These are phyloP conservation scores for Capitella teleta DNA, from an alignment of 1,140 invertebrate genomes.

Conservation along the genomic window DNA sequence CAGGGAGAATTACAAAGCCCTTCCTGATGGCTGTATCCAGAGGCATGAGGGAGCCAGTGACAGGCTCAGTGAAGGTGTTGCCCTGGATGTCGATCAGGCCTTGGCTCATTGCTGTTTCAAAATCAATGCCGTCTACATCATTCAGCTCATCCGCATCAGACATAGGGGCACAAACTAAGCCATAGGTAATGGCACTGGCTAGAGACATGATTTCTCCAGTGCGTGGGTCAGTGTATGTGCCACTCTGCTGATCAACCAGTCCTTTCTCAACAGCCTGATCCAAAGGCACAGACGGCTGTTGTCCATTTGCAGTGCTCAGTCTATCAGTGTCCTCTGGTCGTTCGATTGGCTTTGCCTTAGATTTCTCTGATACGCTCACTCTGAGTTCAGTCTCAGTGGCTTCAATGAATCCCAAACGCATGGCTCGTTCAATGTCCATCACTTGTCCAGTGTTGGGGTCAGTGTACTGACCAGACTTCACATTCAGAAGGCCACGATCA, in stretches of 20 bases:
- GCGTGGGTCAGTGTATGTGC: slow-evolving; percentile 65
- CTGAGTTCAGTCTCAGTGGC: neutral
- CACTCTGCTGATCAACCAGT: slow-evolving; percentile 69
- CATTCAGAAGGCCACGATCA: slow-evolving; percentile 69
- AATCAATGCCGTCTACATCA: slow-evolving; percentile 10
- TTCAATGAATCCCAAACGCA: slow-evolving; percentile 60
- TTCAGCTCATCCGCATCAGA: neutral
- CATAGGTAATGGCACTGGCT: slow-evolving; percentile 14
- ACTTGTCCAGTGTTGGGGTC: slow-evolving; percentile 63
- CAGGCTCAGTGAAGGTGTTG: slow-evolving; percentile 67
- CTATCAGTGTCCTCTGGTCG: too few species aligned
- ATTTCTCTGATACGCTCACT: neutral
- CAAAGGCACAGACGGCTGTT: slow-evolving; percentile 4
- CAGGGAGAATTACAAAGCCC: slow-evolving; percentile 5
- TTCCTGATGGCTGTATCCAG: slow-evolving; percentile 63
- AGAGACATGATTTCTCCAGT: slow-evolving; percentile 50
- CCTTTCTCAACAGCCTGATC: slow-evolving; percentile 45
- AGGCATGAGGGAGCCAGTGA: slow-evolving; percentile 54
- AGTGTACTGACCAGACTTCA: slow-evolving; percentile 59
- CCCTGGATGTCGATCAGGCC: slow-evolving; percentile 49
- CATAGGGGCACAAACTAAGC: slow-evolving; percentile 7
- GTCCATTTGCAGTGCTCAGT: neutral
- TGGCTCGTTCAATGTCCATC: slow-evolving; percentile 54
- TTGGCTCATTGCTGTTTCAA: slow-evolving; percentile 20
- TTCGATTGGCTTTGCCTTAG: neutral